A percentile compares a stretch with the other conserved stretches of the same genome.
These are phyloP conservation scores for Trichechus manatus DNA, from an alignment of 2,113 vertebrate genomes.

Conservation along the genomic window DNA sequence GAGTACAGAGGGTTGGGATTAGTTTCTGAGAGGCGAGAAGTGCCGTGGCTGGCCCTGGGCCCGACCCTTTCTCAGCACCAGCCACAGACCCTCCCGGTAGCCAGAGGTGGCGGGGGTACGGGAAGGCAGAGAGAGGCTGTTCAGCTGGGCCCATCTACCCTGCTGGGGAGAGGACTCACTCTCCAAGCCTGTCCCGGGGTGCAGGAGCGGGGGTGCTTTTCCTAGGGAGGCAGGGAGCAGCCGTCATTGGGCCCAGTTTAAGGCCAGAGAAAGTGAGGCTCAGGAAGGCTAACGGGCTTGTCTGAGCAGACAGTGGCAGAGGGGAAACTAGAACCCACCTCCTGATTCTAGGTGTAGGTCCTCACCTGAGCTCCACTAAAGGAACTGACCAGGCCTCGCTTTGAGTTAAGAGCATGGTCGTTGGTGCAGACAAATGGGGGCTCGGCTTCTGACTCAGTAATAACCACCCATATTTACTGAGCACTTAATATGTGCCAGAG, in stretches of 20 bases:
- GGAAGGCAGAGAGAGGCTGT: not conserved
- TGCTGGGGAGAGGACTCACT: not conserved
- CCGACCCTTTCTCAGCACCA: not conserved
- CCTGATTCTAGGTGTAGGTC: not conserved
- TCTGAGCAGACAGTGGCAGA: not conserved
- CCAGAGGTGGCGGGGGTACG: not conserved
- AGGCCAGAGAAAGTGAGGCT: not conserved
- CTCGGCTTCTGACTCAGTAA: not conserved
- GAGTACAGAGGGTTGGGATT: conserved; percentile 30
- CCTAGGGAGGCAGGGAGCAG: not conserved
- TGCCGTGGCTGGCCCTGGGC: not conserved
- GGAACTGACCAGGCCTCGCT: not conserved
- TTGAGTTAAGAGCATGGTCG: not conserved
- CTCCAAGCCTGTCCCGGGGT: not conserved
- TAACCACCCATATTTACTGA: not conserved
- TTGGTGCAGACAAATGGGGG: not conserved
- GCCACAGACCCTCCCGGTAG: not conserved
- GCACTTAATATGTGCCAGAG: not conserved
- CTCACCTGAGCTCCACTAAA: not conserved
- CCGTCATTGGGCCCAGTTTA: rapidly evolving
- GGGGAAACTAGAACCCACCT: not conserved
- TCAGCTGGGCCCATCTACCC: not conserved
- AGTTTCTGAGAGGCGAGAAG: conserved; percentile 23
- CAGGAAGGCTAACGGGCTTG: not conserved
- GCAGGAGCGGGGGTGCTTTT: not conserved